These are phyloP conservation scores for Patella caerulea DNA, from an alignment of 2,888 invertebrate species.

Conservation along the genomic window DNA sequence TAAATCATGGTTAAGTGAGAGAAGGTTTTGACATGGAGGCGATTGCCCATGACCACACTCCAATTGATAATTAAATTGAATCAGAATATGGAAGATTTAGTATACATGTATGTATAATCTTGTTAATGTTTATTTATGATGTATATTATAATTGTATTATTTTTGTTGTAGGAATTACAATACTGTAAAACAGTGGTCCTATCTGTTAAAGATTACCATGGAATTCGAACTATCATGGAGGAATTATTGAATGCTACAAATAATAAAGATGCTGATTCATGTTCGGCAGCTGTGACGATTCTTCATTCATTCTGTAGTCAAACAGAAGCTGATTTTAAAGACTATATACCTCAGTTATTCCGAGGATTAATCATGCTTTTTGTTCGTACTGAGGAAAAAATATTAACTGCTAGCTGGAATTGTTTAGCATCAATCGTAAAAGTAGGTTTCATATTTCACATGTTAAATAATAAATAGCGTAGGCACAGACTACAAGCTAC, in stretches of 20 bases:
- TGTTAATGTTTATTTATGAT: background rate
- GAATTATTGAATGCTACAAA: slow-evolving; percentile 81
- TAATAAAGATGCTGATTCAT: slow-evolving; percentile 75
- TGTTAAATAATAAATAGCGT: no score
- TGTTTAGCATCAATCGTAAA: slow-evolving; percentile 91
- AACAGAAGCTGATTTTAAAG: slow-evolving; percentile 87
- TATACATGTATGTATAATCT: background rate
- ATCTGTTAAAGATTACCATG: slow-evolving; percentile 86
- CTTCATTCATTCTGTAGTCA: slow-evolving; percentile 91
- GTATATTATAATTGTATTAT: background rate
- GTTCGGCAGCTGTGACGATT: slow-evolving; percentile 88
- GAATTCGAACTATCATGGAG: slow-evolving; percentile 89
- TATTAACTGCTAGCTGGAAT: slow-evolving; percentile 90
- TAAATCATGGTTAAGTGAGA: no score
- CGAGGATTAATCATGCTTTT: slow-evolving; percentile 89
- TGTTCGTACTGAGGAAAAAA: slow-evolving; percentile 84
- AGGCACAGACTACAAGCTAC: no score
- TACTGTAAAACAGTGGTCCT: slow-evolving; percentile 94
- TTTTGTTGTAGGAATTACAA: slow-evolving; percentile 79
- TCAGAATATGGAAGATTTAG: no score
- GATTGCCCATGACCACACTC: no score
- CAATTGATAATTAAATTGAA: no score
- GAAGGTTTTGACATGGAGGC: no score
- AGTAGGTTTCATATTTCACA: slow-evolving; percentile 66
- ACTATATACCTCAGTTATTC: slow-evolving; percentile 89